These are phyloP conservation scores for Psophia crepitans DNA, from an alignment of 2,113 vertebrate genomes.

Conservation along the genomic window DNA sequence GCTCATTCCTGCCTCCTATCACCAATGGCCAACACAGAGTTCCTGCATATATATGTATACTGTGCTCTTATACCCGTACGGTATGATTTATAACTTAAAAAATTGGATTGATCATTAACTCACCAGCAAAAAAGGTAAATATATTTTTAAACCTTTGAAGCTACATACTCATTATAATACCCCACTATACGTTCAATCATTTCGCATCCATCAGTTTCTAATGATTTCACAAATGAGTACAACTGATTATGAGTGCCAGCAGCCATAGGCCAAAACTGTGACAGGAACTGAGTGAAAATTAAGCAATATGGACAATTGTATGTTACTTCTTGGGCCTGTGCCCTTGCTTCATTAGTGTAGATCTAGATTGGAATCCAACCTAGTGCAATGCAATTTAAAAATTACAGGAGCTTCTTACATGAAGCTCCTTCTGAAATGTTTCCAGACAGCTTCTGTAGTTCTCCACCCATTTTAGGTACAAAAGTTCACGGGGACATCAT, in stretches of 20 bases:
- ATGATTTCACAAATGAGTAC: not conserved
- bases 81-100: not conserved
- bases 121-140: not conserved
- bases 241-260: not conserved
- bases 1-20: not conserved
- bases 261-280: not conserved
- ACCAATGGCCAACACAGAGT: not conserved
- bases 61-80: not conserved
- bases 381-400: not conserved
- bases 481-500: not conserved
- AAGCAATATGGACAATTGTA: not conserved
- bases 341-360: not conserved
- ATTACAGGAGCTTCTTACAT: not conserved
- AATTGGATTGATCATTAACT: not conserved
- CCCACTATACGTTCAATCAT: not conserved
- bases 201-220: not conserved
- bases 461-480: not conserved
- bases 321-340: not conserved
- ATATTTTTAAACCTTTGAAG: not conserved
- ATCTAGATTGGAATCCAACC: not conserved
- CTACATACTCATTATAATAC: not conserved
- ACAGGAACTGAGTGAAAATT: not conserved
- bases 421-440: not conserved
- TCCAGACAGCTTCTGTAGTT: not conserved
- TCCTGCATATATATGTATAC: not conserved